Evolutionary conservation across 2,797 vertebrate genomes (phyloP).

Genomic region (Triplophysa bombifrons): DNA sequence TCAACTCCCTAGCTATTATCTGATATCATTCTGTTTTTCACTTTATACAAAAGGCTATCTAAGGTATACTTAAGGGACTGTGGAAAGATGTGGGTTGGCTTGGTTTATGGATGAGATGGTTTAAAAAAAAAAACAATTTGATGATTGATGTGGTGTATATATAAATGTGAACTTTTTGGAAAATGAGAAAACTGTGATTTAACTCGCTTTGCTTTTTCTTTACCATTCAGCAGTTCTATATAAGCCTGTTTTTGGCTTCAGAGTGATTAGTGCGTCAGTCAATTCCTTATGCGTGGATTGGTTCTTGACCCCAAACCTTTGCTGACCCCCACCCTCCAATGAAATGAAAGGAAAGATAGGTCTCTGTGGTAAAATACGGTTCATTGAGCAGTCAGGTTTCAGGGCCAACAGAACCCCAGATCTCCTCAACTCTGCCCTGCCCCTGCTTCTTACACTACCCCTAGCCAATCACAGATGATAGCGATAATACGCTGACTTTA

Average conservation of each 20-base stretch:
- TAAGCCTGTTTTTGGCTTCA: background rate
- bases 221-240: constrained; percentile 7
- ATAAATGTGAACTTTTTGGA: constrained; percentile 2
- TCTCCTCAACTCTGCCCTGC: background rate
- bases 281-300: constrained; percentile 60
- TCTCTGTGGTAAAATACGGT: background rate
- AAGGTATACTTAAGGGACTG: constrained; percentile 1
- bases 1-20: background rate
- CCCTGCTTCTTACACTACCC: background rate
- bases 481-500: constrained; percentile 61
- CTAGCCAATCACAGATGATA: background rate
- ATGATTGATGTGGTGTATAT: constrained; percentile 2
- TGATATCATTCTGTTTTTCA: background rate
- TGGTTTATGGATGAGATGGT: constrained; percentile 7
- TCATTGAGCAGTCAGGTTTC: background rate
- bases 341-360: constrained; percentile 23
- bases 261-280: constrained; percentile 54
- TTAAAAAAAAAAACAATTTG: background rate
- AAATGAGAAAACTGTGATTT: constrained; percentile 35
- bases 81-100: background rate
- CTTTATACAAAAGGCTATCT: background rate
- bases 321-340: constrained; percentile 23
- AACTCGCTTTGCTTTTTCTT: constrained; percentile 6
- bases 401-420: background rate
- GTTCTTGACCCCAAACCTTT: constrained; percentile 51